Percentiles rank a stretch among this genome's conserved stretches.
Conservation (phyloP, 1,140 invertebrate species). For the Pararge aegeria region DNA sequence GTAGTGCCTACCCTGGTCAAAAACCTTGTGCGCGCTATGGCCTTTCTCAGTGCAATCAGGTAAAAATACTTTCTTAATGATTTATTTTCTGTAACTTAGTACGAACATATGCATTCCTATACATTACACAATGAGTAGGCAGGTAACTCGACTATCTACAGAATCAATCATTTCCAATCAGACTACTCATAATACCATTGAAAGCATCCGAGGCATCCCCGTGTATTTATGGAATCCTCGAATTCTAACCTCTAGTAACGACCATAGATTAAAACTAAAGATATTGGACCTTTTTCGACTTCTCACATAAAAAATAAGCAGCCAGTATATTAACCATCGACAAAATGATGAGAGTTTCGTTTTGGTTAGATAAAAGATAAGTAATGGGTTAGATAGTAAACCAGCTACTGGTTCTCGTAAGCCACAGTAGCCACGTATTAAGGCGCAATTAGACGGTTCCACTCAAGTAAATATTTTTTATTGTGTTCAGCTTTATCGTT, state of each 20-base stretch:
- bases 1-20: too few relatives aligned
- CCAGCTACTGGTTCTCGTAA: slow-evolving; percentile 64
- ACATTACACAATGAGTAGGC: not conserved
- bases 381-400: slow-evolving; percentile 54
- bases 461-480: too few relatives aligned
- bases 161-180: slow-evolving; percentile 19
- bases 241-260: slow-evolving; percentile 23
- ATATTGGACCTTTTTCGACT: slow-evolving; percentile 40
- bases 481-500: too few relatives aligned
- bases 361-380: slow-evolving; percentile 56
- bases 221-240: slow-evolving; percentile 12
- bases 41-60: too few relatives aligned
- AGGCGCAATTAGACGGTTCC: not conserved
- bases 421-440: slow-evolving; percentile 48
- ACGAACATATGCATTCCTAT: not conserved
- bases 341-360: slow-evolving; percentile 52
- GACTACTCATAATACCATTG: slow-evolving; percentile 15
- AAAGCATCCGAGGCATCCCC: slow-evolving; percentile 3
- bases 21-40: too few relatives aligned
- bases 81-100: slow-evolving; percentile 1
- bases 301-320: slow-evolving; percentile 49
- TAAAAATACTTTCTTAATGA: not conserved
- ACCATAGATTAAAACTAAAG: slow-evolving; percentile 41
- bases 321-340: slow-evolving; percentile 58
- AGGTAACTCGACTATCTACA: slow-evolving; percentile 7